Conservation (phyloP, 2,888 invertebrate genomes). For the Mycalesis mineus region DNA sequence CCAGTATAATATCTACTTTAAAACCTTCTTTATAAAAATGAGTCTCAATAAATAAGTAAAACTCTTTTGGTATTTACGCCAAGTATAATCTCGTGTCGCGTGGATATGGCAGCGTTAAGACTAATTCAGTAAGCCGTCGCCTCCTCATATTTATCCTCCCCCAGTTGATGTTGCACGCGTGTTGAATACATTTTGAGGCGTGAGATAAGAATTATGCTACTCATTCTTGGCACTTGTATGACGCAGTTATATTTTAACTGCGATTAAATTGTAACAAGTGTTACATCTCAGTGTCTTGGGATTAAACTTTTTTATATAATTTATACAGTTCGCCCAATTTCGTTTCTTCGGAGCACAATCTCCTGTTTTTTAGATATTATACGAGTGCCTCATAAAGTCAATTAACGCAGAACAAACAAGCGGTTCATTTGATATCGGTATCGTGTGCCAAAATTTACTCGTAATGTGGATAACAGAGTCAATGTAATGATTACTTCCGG, state of each 20-base stretch:
- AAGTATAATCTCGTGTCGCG: neutral
- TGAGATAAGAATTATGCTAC: neutral
- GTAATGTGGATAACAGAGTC: too few species aligned
- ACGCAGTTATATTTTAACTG: neutral
- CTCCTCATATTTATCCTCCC: conserved; percentile 3
- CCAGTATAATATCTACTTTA: neutral
- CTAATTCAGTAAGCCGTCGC: neutral
- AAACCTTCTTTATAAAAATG: neutral
- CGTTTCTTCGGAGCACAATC: too few species aligned
- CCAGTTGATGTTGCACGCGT: neutral
- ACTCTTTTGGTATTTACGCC: neutral
- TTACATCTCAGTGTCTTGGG: too few species aligned
- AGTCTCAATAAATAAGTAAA: neutral
- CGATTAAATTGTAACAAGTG: neutral
- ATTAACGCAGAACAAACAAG: too few species aligned
- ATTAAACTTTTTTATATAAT: too few species aligned
- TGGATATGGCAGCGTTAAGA: neutral
- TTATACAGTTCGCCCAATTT: too few species aligned
- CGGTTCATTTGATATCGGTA: too few species aligned
- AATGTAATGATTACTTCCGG: too few species aligned
- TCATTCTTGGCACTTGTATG: neutral
- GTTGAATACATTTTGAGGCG: neutral
- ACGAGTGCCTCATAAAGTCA: too few species aligned
- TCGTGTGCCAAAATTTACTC: too few species aligned
- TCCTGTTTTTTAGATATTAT: too few species aligned